Evolutionary conservation across 37 sponge, comb jelly and placozoan genomes (phyloP).

Genomic region (Axinella damicornis): DNA sequence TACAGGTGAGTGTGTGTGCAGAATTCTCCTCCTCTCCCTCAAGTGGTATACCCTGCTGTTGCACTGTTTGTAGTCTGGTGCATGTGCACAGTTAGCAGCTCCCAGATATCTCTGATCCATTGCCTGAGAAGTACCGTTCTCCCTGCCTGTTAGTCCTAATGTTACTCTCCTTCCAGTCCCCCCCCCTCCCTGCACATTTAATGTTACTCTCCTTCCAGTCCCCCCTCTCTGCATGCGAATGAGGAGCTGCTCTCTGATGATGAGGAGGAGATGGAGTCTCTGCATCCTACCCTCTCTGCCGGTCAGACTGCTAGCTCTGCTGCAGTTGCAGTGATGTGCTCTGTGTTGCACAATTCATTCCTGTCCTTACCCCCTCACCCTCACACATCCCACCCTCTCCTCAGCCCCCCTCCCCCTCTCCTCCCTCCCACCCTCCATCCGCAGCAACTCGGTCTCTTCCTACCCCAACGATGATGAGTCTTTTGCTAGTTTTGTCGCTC

Average conservation of each 20-base stretch:
- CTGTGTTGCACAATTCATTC: too few relatives aligned
- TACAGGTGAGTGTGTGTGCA: too few relatives aligned
- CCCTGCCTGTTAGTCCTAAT: neutral
- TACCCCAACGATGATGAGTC: slow-evolving; percentile 61
- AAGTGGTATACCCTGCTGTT: too few relatives aligned
- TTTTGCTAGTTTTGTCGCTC: slow-evolving; percentile 76
- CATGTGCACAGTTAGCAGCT: too few relatives aligned
- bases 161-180: slow-evolving; percentile 10
- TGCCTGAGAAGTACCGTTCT: too few relatives aligned
- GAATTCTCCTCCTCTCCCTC: too few relatives aligned
- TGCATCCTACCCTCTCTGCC: neutral
- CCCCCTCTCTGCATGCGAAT: slow-evolving; percentile 44
- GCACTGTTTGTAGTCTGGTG: too few relatives aligned
- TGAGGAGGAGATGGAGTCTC: slow-evolving; percentile 4
- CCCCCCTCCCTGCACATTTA: neutral
- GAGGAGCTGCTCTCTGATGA: slow-evolving; percentile 43
- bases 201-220: slow-evolving; percentile 3
- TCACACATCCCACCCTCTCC: neutral
- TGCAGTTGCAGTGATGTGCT: too few relatives aligned
- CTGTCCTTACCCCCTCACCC: neutral
- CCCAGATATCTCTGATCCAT: too few relatives aligned
- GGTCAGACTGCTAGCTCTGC: neutral
- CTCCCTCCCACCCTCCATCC: slow-evolving; percentile 5
- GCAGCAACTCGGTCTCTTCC: slow-evolving; percentile 20
- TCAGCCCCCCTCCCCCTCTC: neutral